These are phyloP conservation scores for Drepana falcataria DNA, from an alignment of 2,888 invertebrate species.

Conservation along the genomic window DNA sequence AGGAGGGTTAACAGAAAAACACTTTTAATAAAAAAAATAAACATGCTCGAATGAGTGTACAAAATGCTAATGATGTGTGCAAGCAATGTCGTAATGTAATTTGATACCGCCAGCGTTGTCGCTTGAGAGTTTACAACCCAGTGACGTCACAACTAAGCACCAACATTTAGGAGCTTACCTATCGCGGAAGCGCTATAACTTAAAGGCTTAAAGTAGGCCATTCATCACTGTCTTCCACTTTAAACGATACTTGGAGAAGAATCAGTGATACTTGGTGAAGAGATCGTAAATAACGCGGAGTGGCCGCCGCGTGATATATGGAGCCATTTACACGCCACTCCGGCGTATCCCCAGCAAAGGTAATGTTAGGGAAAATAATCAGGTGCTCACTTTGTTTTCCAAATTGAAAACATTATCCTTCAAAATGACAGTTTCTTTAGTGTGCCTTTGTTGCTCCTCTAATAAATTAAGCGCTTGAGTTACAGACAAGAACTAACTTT, in stretches of 20 bases:
- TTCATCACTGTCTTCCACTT: background rate
- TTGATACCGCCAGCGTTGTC: too few species aligned
- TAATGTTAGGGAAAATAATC: constrained; percentile 5
- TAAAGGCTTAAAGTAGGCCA: background rate
- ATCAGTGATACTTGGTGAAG: background rate
- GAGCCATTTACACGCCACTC: constrained; percentile 25
- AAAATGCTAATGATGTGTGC: too few species aligned
- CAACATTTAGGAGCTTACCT: background rate
- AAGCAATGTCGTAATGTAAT: too few species aligned
- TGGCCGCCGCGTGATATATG: constrained; percentile 21
- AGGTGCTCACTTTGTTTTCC: background rate
- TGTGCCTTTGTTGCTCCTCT: too few species aligned
- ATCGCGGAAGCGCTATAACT: background rate
- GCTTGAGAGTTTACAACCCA: background rate
- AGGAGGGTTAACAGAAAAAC: too few species aligned
- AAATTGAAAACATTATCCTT: background rate
- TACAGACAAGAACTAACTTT: too few species aligned
- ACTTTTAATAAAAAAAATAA: too few species aligned
- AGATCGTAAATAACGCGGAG: constrained; percentile 7
- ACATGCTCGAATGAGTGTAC: too few species aligned
- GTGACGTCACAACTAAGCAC: background rate
- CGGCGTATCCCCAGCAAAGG: constrained; percentile 7
- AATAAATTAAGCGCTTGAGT: too few species aligned
- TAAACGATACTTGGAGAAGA: background rate
- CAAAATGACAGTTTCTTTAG: too few species aligned